phyloP scores from a whole-genome alignment of 2,888 invertebrate genomes.

The Lymantria dispar region DNA sequence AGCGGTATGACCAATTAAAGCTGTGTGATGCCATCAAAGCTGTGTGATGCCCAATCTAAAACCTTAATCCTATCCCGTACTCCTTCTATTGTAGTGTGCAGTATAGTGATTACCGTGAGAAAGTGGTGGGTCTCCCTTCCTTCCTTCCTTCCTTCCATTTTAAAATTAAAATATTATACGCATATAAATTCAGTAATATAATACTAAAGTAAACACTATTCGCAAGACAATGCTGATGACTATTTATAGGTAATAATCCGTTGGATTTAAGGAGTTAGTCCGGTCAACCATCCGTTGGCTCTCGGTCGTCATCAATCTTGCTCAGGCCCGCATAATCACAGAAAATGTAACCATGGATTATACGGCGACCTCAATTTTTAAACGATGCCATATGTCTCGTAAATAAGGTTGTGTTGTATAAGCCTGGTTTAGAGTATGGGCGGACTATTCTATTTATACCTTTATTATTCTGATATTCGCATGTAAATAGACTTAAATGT shows the following conservation, averaged over 20 bases:
- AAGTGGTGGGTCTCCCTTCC: too few relatives aligned
- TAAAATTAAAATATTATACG: not conserved
- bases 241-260: conserved; percentile 69
- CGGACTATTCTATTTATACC: too few relatives aligned
- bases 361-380: conserved; percentile 66
- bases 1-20: too few relatives aligned
- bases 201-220: conserved; percentile 18
- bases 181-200: not conserved
- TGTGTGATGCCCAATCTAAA: too few relatives aligned
- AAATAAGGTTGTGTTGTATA: not conserved
- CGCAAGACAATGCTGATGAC: conserved; percentile 54
- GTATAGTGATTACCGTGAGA: too few relatives aligned
- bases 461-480: too few relatives aligned
- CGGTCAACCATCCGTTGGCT: conserved; percentile 43
- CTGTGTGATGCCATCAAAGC: too few relatives aligned
- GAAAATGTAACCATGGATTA: conserved; percentile 69
- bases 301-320: conserved; percentile 71
- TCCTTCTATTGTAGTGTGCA: too few relatives aligned
- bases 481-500: too few relatives aligned
- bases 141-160: too few relatives aligned
- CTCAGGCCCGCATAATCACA: conserved; percentile 76
- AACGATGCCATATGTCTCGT: conserved; percentile 46
- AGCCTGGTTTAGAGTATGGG: not conserved
- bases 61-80: too few relatives aligned
- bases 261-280: conserved; percentile 55